A percentile compares a stretch with the other conserved stretches of the same genome.
phyloP scores from a whole-genome alignment of 2,113 vertebrate species.

The Python bivittatus region DNA sequence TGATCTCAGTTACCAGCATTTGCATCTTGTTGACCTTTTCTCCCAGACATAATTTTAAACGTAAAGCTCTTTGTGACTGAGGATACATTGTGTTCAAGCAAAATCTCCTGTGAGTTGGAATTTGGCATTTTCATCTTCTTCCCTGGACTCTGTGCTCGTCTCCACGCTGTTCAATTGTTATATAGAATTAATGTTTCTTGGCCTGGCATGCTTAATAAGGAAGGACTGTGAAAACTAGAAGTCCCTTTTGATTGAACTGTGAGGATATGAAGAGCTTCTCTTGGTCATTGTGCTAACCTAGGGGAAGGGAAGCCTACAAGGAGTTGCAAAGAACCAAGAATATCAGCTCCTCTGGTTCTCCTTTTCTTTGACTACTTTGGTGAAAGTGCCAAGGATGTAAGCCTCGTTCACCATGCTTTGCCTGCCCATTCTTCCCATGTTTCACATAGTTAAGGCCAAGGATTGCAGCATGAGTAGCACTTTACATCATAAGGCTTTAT shows the following conservation, averaged over 20 bases:
- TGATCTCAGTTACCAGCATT: neutral
- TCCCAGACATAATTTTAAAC: neutral
- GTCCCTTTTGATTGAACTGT: neutral
- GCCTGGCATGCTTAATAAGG: neutral
- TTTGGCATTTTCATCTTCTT: neutral
- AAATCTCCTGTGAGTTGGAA: neutral
- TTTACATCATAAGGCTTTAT: neutral
- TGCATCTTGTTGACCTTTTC: neutral
- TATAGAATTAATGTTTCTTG: neutral
- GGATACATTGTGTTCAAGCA: neutral
- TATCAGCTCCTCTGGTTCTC: neutral
- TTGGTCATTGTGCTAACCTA: neutral
- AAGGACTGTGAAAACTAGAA: neutral
- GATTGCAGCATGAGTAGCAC: neutral
- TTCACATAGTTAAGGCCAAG: neutral
- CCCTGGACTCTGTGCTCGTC: neutral
- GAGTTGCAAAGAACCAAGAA: neutral
- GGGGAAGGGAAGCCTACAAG: too few relatives aligned
- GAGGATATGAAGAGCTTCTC: neutral
- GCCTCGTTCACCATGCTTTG: too few relatives aligned
- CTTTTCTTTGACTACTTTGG: neutral
- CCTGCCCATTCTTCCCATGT: neutral
- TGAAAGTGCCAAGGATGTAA: neutral
- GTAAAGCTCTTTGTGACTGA: neutral
- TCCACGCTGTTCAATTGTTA: neutral